Percentiles rank a stretch among this genome's conserved stretches.
Conservation (phyloP, 2,797 vertebrate genomes). For the Acipenser transmontanus region DNA sequence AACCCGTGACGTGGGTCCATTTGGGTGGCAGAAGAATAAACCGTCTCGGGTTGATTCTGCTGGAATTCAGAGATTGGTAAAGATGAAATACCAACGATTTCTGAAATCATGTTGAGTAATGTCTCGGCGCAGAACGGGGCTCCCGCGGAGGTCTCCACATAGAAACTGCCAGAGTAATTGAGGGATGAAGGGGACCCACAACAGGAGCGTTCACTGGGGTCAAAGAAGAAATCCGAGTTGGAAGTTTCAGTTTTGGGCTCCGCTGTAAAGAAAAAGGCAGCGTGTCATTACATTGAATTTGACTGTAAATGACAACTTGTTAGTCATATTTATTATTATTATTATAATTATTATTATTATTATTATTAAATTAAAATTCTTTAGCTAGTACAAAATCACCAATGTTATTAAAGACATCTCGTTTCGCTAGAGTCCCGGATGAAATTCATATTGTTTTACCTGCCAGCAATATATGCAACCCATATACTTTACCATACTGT, state of each 20-base stretch:
- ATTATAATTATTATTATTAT: no score
- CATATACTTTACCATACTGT: no score
- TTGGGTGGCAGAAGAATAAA: slow-evolving; percentile 53
- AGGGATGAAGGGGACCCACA: slow-evolving; percentile 68
- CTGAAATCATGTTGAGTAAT: slow-evolving; percentile 94
- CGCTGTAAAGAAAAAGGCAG: slow-evolving; percentile 19
- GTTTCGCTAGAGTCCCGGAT: no score
- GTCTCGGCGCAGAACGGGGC: slow-evolving; percentile 88
- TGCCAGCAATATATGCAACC: no score
- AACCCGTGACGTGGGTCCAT: slow-evolving; percentile 50
- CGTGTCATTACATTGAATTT: no score
- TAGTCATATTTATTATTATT: no score
- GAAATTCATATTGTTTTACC: no score
- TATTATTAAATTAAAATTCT: no score
- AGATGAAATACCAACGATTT: slow-evolving; percentile 88
- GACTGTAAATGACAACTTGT: no score
- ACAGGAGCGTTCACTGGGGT: slow-evolving; percentile 64
- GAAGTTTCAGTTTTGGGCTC: slow-evolving; percentile 72
- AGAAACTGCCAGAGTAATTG: slow-evolving; percentile 95
- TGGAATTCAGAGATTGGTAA: slow-evolving; percentile 72
- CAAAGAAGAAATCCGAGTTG: slow-evolving; percentile 68
- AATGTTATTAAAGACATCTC: no score
- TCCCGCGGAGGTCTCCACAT: slow-evolving; percentile 87
- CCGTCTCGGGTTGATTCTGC: slow-evolving; percentile 54
- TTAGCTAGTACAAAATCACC: no score